Conservation (phyloP, 2,888 invertebrate species). For the Frankliniella intonsa region DNA sequence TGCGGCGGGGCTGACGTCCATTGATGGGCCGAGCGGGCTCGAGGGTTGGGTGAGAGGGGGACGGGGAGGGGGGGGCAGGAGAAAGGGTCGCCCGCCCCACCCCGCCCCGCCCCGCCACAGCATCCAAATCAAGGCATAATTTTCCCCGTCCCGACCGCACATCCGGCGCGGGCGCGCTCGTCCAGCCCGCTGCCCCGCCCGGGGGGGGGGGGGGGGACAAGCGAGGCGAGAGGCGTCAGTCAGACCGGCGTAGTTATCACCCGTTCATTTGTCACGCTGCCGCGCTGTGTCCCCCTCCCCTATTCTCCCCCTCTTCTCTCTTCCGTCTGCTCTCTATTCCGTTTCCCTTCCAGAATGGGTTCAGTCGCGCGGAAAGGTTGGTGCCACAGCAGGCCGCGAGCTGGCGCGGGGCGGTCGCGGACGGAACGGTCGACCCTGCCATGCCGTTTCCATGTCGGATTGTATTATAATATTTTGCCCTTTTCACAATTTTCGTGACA, state of each 20-base stretch:
- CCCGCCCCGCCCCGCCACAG: background rate
- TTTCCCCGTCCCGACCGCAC: background rate
- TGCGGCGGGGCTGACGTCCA: too few relatives aligned
- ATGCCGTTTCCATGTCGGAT: background rate
- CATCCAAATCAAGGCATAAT: constrained; percentile 1
- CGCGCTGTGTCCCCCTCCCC: background rate
- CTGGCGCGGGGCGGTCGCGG: background rate
- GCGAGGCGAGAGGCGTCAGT: background rate
- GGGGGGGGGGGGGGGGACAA: background rate
- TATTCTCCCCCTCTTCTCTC: background rate
- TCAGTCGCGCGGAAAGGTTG: background rate
- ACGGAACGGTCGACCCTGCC: background rate
- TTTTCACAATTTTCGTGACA: too few relatives aligned
- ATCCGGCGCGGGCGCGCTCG: background rate
- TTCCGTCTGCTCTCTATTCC: background rate
- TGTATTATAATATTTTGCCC: too few relatives aligned
- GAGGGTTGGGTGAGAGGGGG: too few relatives aligned
- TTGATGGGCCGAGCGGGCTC: too few relatives aligned
- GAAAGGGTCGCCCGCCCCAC: background rate
- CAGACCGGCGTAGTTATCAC: background rate
- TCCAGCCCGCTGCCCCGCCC: background rate
- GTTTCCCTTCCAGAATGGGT: background rate
- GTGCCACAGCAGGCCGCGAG: background rate
- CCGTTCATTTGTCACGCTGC: background rate
- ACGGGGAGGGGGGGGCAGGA: too few relatives aligned